Base-by-base conservation (phyloP, 2,888 invertebrate genomes). In the Epistrophe grossulariae region DNA sequence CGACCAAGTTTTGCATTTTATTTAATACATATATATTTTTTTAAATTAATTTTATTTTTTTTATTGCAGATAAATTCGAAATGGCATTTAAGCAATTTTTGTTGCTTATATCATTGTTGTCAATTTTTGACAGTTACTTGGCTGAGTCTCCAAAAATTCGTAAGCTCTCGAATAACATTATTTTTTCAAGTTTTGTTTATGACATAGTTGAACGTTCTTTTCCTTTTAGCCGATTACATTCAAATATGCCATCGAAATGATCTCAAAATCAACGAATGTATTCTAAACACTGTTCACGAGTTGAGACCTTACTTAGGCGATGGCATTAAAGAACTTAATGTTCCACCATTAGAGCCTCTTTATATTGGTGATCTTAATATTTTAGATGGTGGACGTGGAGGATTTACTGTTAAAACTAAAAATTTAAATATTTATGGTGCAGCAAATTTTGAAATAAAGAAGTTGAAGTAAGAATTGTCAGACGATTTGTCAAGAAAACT, bases 291-390 rank as follows among this genome's bases (percentile, higher is more conserved):
- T 6, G 93, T 97, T 6, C 95, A 96, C 85, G 93, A 92, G 0
- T 92, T 96, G 89, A 93, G 94, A 24, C 95, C 95, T 0, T 93
- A 95, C 81, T 91, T 97, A 40, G 92, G 93, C 0, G 90, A 93
- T 7, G 97, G 97, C 10, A 95, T 97, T 48, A 94, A 95, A 0
- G 95, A 95, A 89, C 92, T 96, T 9, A 94, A 94, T 38, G 94
- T 96, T 13, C 96, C 96, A 0, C 93, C 95, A 0, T 93, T 96
- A 89, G 97, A 97, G 87, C 97, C 97, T 0, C 94, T 97, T 81
- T 92, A 91, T 31, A 94, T 97, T 13, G 95, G 96, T 0, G 94
- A 95, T 43, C 93, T 96, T 71, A 94, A 94, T 80, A 94, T 97
- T 70, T 94, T 95, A 90, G 95, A 96, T 88, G 95, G 95, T 0